Evolutionary conservation across 2,797 vertebrate species (phyloP).

Genomic region (Numenius phaeopus): DNA sequence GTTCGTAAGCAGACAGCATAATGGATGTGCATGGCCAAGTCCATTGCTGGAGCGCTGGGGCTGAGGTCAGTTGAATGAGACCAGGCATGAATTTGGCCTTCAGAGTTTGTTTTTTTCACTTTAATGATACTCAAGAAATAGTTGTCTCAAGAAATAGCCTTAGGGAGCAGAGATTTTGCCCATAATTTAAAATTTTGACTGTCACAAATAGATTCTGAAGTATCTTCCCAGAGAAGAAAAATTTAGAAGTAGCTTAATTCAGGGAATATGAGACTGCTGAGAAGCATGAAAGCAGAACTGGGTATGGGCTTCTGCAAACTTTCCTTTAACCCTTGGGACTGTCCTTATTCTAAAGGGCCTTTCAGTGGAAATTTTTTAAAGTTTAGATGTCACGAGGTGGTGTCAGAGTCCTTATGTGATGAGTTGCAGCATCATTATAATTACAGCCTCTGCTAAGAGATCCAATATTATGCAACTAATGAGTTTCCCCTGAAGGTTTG

Average conservation of each 20-base stretch:
- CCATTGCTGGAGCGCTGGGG: background rate
- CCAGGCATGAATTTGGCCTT: background rate
- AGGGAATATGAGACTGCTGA: background rate
- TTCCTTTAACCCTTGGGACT: background rate
- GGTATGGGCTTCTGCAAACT: background rate
- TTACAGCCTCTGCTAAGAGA: background rate
- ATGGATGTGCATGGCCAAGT: background rate
- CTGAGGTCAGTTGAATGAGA: background rate
- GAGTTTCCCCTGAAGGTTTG: background rate
- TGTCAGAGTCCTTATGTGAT: background rate
- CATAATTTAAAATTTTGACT: background rate
- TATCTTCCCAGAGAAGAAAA: background rate
- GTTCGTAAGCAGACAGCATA: background rate
- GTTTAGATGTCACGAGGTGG: background rate
- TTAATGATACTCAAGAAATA: background rate
- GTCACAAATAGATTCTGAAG: background rate
- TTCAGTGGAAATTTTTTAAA: background rate
- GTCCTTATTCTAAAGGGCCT: background rate
- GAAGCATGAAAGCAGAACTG: background rate
- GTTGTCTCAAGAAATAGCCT: slow-evolving; percentile 18
- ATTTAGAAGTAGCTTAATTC: background rate
- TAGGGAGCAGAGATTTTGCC: background rate
- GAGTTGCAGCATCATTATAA: background rate
- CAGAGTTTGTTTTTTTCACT: background rate
- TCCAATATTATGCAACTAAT: background rate